Evolutionary conservation across 2,888 invertebrate genomes (phyloP), one percentile per base, ranked within the genome.

Genomic region (Acleris holmiana): DNA sequence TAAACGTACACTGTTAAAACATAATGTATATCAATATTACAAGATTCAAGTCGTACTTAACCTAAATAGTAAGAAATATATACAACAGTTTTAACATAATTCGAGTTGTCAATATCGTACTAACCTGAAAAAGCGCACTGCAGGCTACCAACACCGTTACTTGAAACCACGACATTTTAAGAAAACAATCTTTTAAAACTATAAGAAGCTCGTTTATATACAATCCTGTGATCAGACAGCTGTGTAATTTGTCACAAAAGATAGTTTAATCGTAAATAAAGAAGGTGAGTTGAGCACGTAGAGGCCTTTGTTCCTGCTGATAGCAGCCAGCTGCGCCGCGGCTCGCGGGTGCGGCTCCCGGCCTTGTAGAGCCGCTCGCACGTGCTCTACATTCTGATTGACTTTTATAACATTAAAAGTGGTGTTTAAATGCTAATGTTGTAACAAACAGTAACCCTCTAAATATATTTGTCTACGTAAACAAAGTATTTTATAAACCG

Each of bases 101-200:
- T n/a, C 6, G n/a, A 17, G 17, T 44, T 44, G 17, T 35, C 17
- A 17, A 44, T 25, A n/a, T 41, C 3, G 35, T 48, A 13, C 75
- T 80, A 76, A 90, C 89, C 85, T 85, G 83, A n/a, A 83, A 67
- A n/a, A 83, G 44, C 59, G 80, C 74, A 63, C 84, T 57, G 61
- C 73, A 76, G 18, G 72, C 66, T 62, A 77, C 72, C 25, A 83
- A 65, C 66, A 82, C 61, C 54, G 78, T 64, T 50, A 76, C 72
- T 66, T 70, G 70, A 70, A 67, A 63, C 73, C 73, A 73, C 73
- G 75, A 80, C 89, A 89, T 90, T 47, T 72, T 82, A 71, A 55
- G 21, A 63, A 62, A 73, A 71, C 68, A 73, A 69, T 66, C 66
- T 67, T 66, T 58, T 50, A 23, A 46, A 35, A 41, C 60, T 40